phyloP scores from a whole-genome alignment of 2,888 invertebrate genomes.

The Mesorhabditis spiculigera region DNA sequence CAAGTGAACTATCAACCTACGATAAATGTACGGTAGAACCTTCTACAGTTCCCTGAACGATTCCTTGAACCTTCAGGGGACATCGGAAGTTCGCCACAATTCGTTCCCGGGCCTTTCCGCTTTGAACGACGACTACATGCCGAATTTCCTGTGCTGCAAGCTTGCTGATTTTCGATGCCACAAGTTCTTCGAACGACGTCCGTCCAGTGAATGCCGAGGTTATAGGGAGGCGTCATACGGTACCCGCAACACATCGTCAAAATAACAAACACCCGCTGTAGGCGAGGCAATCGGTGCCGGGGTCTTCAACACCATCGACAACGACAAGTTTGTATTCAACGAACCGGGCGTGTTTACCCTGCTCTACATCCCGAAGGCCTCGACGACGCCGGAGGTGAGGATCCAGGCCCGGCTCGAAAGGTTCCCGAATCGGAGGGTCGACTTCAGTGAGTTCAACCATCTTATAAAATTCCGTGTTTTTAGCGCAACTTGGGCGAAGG shows the following conservation, averaged over 20 bases:
- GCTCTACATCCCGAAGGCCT: slow-evolving; percentile 61
- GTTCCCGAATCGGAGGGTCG: slow-evolving; percentile 54
- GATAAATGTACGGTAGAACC: slow-evolving; percentile 32
- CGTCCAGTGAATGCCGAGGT: slow-evolving; percentile 89
- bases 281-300: slow-evolving; percentile 89
- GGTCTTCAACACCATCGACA: slow-evolving; percentile 87
- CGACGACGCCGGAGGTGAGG: slow-evolving; percentile 49
- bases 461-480: background rate
- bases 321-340: slow-evolving; percentile 84
- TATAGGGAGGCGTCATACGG: slow-evolving; percentile 84
- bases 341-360: slow-evolving; percentile 88
- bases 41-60: background rate
- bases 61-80: slow-evolving; percentile 17
- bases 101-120: slow-evolving; percentile 83
- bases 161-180: slow-evolving; percentile 94
- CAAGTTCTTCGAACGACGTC: slow-evolving; percentile 81
- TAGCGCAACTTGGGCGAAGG: slow-evolving; percentile 41
- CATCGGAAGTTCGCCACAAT: slow-evolving; percentile 48
- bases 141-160: slow-evolving; percentile 87
- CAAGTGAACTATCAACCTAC: slow-evolving; percentile 85
- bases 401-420: slow-evolving; percentile 54
- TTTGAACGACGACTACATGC: slow-evolving; percentile 91
- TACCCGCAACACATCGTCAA: slow-evolving; percentile 3
- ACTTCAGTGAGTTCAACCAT: slow-evolving; percentile 46
- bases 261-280: slow-evolving; percentile 40